These are phyloP conservation scores for Myanophis thanlyinensis DNA, from an alignment of 2,113 vertebrate species.

Conservation along the genomic window DNA sequence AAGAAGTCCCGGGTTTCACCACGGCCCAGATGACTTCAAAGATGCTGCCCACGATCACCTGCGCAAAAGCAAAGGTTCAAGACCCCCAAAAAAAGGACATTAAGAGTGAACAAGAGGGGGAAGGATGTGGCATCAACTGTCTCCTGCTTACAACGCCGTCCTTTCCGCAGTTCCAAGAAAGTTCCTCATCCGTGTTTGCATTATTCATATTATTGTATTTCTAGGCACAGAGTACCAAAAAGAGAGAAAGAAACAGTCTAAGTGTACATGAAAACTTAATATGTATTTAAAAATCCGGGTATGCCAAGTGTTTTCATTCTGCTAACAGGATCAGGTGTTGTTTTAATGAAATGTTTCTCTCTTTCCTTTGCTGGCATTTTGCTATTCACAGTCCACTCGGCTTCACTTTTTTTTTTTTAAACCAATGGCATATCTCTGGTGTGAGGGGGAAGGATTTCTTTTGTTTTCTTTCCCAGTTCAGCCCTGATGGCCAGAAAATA, in stretches of 20 bases:
- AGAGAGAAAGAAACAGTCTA: neutral
- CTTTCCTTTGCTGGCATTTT: neutral
- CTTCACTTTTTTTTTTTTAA: neutral
- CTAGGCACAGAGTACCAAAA: neutral
- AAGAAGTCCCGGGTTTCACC: constrained; percentile 91
- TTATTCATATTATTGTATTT: neutral
- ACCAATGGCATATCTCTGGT: neutral
- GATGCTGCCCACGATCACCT: constrained; percentile 97
- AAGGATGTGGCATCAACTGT: too few species aligned
- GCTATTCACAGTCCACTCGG: neutral
- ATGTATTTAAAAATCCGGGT: neutral
- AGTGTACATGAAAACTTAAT: neutral
- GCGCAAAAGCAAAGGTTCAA: constrained; percentile 8
- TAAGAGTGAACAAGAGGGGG: too few species aligned
- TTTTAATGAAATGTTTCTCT: neutral
- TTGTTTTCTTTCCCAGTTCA: neutral
- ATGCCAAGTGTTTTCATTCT: neutral
- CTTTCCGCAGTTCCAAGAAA: too few species aligned
- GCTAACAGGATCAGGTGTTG: neutral
- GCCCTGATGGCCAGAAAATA: neutral
- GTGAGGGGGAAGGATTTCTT: neutral
- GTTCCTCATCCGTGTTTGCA: neutral
- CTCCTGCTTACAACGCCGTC: too few species aligned
- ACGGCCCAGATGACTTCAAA: constrained; percentile 97
- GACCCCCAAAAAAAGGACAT: too few species aligned